These are phyloP conservation scores for Smutsia temminckii DNA, from an alignment of 2,797 vertebrate species.

Conservation along the genomic window DNA sequence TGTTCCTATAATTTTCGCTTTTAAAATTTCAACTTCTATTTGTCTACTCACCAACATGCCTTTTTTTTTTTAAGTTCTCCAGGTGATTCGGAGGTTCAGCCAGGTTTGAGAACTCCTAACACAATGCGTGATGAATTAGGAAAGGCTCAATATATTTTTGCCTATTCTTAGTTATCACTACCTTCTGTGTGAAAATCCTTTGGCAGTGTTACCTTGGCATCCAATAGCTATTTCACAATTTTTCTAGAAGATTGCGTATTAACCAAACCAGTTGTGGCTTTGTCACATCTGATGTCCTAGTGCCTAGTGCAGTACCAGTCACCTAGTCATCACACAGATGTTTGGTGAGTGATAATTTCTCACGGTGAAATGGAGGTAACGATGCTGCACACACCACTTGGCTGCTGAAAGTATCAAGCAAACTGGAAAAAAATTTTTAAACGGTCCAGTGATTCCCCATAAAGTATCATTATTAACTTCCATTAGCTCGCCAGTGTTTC, in stretches of 20 bases:
- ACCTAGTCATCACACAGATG: background rate
- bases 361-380: background rate
- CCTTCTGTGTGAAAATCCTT: background rate
- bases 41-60: background rate
- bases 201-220: background rate
- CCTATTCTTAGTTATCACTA: background rate
- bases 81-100: background rate
- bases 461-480: background rate
- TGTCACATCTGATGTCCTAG: background rate
- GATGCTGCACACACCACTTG: background rate
- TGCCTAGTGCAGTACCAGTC: background rate
- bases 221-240: background rate
- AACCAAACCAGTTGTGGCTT: background rate
- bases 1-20: background rate
- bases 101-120: background rate
- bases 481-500: background rate
- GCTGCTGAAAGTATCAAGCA: background rate
- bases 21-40: slow-evolving; percentile 3
- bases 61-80: background rate
- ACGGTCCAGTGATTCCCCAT: too few relatives aligned
- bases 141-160: background rate
- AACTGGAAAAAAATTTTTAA: background rate
- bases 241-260: background rate
- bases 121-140: background rate
- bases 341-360: background rate